Evolutionary conservation across 92 coral and sea anemone species (phyloP).

Genomic region (Micromussa lordhowensis): DNA sequence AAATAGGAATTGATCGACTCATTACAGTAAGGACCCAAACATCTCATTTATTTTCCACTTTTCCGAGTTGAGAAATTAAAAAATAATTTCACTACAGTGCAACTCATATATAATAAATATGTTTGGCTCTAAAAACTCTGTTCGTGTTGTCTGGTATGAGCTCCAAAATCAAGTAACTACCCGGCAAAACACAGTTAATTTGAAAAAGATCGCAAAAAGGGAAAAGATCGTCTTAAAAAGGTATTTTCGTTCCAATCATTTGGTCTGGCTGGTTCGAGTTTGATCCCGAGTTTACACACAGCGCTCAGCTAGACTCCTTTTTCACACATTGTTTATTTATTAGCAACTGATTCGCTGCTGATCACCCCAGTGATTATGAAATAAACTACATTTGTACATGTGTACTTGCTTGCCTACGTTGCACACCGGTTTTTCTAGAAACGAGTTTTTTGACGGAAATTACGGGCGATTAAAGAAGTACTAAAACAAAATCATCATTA

Average conservation of each 20-base stretch:
- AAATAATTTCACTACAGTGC: background rate
- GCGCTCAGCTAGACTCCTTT: background rate
- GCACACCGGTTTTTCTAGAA: background rate
- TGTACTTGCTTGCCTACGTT: background rate
- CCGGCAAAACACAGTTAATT: too few species aligned
- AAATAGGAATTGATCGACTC: background rate
- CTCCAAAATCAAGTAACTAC: too few species aligned
- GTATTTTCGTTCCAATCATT: background rate
- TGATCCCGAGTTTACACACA: background rate
- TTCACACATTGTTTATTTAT: background rate
- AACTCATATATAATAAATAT: background rate
- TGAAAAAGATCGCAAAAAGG: too few species aligned
- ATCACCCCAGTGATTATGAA: background rate
- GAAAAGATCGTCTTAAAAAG: background rate
- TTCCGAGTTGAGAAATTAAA: background rate
- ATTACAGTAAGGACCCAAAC: background rate
- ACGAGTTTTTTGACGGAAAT: too few species aligned
- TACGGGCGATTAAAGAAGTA: too few species aligned
- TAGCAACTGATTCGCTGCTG: background rate
- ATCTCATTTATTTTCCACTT: background rate
- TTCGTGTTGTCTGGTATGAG: background rate
- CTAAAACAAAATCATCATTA: too few species aligned
- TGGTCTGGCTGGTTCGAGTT: background rate
- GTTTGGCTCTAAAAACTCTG: background rate
- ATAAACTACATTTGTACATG: background rate